These are phyloP conservation scores for Poecilus cupreus DNA, from an alignment of 2,888 invertebrate species.

Conservation along the genomic window DNA sequence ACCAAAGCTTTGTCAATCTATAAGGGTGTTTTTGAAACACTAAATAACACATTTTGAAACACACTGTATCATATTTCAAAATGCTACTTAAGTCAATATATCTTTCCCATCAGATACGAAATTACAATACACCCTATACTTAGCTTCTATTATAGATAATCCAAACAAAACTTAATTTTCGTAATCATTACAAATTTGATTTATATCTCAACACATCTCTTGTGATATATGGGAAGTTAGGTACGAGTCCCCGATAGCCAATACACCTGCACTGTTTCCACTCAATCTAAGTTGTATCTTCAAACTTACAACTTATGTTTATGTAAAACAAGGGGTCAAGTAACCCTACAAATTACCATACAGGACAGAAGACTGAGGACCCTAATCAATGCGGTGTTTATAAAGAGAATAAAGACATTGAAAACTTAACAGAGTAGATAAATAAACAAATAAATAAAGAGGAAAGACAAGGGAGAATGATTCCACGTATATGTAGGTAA, in stretches of 20 bases:
- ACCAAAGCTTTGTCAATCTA: background rate
- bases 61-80: background rate
- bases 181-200: slow-evolving; percentile 10
- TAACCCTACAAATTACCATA: slow-evolving; percentile 47
- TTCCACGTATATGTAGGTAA: slow-evolving; percentile 41
- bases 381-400: slow-evolving; percentile 14
- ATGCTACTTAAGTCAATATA: background rate
- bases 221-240: slow-evolving; percentile 39
- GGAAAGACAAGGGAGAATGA: background rate
- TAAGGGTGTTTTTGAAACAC: background rate
- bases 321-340: slow-evolving; percentile 52
- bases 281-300: background rate
- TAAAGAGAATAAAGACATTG: slow-evolving; percentile 41
- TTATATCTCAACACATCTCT: background rate
- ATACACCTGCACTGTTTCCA: background rate
- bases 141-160: background rate
- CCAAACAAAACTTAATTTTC: slow-evolving; percentile 14
- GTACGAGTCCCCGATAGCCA: background rate
- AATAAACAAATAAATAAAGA: slow-evolving; percentile 48
- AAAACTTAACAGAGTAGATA: slow-evolving; percentile 9
- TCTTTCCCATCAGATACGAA: background rate
- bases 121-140: background rate
- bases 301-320: slow-evolving; percentile 22
- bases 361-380: background rate
- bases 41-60: background rate